Evolutionary conservation across 1,140 invertebrate genomes (phyloP), one percentile per base, ranked within the genome.

Genomic region (Callitettix versicolor): DNA sequence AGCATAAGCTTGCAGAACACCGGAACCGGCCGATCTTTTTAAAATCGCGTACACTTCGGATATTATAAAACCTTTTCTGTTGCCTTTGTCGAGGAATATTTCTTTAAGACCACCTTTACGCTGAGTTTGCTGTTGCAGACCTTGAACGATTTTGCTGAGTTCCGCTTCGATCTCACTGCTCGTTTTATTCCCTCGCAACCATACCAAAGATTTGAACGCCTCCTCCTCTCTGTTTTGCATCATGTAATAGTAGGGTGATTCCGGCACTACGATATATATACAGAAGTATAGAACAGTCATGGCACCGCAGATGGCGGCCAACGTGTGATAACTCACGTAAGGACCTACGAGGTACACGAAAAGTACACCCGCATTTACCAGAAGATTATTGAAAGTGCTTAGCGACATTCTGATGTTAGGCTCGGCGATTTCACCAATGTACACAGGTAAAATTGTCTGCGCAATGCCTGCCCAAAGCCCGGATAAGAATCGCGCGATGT

Each of bases 1-100:
- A 17, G 82, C 76, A 62, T 89, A 89, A 20, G 84, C 81, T 58
- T 82, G 78, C 12, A 90, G 74, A 0, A 82, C 81, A 48, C 84
- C 84, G 15, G 86, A 79, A 1, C 86, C 84, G 50, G 79, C 84
- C n/a, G 87, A 73, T 63, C 88, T 83, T 67, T 90, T 84, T n/a
- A 85, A 82, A 5, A 81, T 71, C 63, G 83, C 82, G 41, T 88
- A 69, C 14, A 78, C 69, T 36, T 81, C 63, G 30, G 80, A 71
- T 34, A 88, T 78, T 12, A 78, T 66, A 11, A 90, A 68, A 0
- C 81, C 84, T 55, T 76, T 79, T 36, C 76, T 68, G 44, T 62
- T 56, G 5, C 52, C 51, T 17, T 24, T 34, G 2, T 42, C 53
- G 11, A 22, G n/a, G 12, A 57, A 55, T 1, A 62, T 17, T 12